phyloP scores from a whole-genome alignment of 2,888 invertebrate genomes.

The Trachelus tabidus region DNA sequence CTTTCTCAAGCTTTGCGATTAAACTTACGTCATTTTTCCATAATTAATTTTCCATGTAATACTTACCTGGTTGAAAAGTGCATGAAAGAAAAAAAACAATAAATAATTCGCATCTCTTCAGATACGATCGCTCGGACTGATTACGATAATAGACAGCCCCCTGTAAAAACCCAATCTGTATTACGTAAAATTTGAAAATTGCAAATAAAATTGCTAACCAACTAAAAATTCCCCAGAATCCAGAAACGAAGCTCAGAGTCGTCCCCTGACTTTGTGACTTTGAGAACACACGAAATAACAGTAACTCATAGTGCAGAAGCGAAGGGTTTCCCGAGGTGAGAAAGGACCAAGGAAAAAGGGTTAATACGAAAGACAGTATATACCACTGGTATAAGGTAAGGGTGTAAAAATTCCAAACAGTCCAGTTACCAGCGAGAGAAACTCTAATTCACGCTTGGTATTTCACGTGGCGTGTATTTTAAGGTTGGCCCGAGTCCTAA shows the following conservation, averaged over 20 bases:
- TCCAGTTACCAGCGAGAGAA: conserved; percentile 31
- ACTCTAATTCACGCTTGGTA: conserved; percentile 62
- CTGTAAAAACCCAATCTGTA: background rate
- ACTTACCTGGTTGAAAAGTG: background rate
- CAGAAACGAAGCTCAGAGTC: background rate
- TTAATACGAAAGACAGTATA: background rate
- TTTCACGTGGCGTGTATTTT: conserved; percentile 61
- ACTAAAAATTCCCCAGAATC: background rate
- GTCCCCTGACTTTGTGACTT: background rate
- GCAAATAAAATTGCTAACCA: background rate
- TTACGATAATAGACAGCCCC: too few species aligned
- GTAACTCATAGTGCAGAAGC: background rate
- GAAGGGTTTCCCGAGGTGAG: background rate
- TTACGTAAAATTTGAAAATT: background rate
- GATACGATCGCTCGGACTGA: too few species aligned
- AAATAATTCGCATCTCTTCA: too few species aligned
- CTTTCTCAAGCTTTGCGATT: too few species aligned
- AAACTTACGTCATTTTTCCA: background rate
- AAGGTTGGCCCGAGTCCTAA: conserved; percentile 57
- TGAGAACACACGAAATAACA: background rate
- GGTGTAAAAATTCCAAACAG: conserved; percentile 60
- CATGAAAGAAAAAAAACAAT: too few species aligned
- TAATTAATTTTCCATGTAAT: background rate
- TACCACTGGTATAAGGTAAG: conserved; percentile 7
- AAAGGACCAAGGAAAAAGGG: background rate